Percentiles rank a stretch among this genome's conserved stretches.
Conservation (phyloP, 2,113 vertebrate genomes). For the Gasterosteus aculeatus region DNA sequence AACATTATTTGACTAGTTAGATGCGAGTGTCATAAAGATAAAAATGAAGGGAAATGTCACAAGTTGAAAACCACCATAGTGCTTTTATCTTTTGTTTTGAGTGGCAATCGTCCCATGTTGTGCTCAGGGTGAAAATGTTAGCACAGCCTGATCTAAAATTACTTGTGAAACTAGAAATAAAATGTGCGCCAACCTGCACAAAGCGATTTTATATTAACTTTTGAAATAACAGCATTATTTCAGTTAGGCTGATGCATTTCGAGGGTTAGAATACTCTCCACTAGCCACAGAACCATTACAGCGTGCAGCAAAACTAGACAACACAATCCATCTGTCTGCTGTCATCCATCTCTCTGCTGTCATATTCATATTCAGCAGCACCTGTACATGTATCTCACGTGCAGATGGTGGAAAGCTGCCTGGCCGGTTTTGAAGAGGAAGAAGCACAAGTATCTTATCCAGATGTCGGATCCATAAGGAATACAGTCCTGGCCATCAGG, state of each 20-base stretch:
- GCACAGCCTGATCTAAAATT: background rate
- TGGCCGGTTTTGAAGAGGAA: slow-evolving; percentile 85
- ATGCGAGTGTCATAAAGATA: background rate
- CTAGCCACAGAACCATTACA: background rate
- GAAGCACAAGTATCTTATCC: slow-evolving; percentile 84
- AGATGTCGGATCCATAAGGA: slow-evolving; percentile 86
- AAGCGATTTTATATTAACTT: background rate
- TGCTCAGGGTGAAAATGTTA: background rate
- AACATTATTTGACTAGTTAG: background rate
- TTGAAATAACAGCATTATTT: background rate
- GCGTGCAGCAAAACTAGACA: background rate
- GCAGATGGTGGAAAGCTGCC: slow-evolving; percentile 87
- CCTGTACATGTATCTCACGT: slow-evolving; percentile 74
- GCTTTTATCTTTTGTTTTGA: background rate
- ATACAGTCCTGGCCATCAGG: slow-evolving; percentile 81
- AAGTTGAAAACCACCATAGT: background rate
- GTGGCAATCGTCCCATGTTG: background rate
- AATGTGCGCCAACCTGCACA: background rate
- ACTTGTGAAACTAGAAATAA: background rate
- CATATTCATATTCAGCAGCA: background rate
- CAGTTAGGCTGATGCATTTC: background rate
- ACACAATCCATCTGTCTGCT: background rate
- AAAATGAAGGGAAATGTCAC: background rate
- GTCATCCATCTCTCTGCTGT: background rate
- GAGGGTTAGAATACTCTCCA: background rate